phyloP scores from a whole-genome alignment of 2,113 vertebrate genomes.

The Casuarius casuarius region DNA sequence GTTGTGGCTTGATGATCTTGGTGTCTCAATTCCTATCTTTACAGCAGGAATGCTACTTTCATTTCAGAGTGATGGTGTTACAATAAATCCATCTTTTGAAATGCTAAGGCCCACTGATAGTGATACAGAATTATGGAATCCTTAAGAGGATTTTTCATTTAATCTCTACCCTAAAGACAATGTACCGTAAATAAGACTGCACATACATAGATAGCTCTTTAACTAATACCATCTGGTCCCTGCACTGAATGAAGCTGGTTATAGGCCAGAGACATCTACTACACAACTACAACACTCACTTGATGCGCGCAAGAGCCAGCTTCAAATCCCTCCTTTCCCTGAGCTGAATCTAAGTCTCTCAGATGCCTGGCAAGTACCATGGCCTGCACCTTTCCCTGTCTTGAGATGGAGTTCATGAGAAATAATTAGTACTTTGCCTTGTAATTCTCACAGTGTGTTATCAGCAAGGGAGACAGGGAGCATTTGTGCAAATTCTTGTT shows the following conservation, averaged over 20 bases:
- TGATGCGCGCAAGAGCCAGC: neutral
- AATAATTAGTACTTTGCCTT: neutral
- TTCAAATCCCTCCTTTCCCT: rapidly evolving
- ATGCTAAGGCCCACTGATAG: neutral
- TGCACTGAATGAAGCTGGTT: neutral
- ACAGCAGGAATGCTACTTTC: neutral
- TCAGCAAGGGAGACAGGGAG: neutral
- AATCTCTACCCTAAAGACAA: neutral
- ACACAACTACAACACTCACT: rapidly evolving
- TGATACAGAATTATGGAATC: neutral
- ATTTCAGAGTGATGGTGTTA: neutral
- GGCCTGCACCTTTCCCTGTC: neutral
- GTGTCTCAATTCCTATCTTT: neutral
- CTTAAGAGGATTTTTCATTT: conserved; percentile 38
- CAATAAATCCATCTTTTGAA: neutral
- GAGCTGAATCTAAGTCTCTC: neutral
- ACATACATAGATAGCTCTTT: neutral
- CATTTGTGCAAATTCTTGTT: neutral
- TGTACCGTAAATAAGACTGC: neutral
- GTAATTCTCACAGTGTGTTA: rapidly evolving
- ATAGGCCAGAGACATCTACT: neutral
- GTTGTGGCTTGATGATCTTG: neutral
- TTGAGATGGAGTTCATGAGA: neutral
- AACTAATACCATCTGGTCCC: neutral
- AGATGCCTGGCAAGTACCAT: rapidly evolving